Evolutionary conservation across 2,113 vertebrate species (phyloP).

Genomic region (Oriolus oriolus): DNA sequence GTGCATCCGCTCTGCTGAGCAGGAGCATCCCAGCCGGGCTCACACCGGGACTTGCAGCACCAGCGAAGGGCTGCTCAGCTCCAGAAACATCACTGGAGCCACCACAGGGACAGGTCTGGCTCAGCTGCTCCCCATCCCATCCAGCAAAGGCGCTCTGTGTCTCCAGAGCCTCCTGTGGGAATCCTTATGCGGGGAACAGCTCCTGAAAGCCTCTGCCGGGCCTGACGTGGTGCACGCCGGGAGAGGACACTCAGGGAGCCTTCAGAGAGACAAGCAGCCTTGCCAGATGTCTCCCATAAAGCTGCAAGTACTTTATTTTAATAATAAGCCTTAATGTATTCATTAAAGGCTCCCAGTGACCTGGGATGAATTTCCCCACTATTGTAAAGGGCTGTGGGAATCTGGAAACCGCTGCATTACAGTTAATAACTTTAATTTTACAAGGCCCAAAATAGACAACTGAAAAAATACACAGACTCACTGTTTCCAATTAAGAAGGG

Average conservation of each 20-base stretch:
- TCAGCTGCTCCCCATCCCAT: not conserved
- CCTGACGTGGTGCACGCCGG: not conserved
- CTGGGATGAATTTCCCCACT: slow-evolving; percentile 65
- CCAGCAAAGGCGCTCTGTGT: not conserved
- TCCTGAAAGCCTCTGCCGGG: not conserved
- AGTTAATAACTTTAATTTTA: slow-evolving; percentile 72
- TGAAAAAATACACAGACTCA: slow-evolving; percentile 67
- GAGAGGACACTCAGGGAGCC: slow-evolving; percentile 34
- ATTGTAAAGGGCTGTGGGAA: slow-evolving; percentile 69
- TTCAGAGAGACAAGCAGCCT: slow-evolving; percentile 37
- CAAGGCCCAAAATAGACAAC: slow-evolving; percentile 70
- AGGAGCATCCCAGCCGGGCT: not conserved
- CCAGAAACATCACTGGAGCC: rapidly evolving
- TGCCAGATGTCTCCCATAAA: slow-evolving; percentile 65
- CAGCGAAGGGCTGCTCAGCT: rapidly evolving
- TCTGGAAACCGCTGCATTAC: slow-evolving; percentile 64
- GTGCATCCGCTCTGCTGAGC: not conserved
- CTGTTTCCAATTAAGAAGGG: slow-evolving; percentile 69
- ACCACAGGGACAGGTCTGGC: not conserved
- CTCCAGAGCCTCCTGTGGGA: not conserved
- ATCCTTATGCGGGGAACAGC: not conserved
- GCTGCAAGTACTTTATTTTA: slow-evolving; percentile 66
- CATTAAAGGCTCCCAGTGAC: slow-evolving; percentile 66
- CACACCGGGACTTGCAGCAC: not conserved
- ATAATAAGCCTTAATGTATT: slow-evolving; percentile 66